phyloP scores from a whole-genome alignment of 37 sponge, comb jelly and placozoan genomes.

The Aphrocallistes beatrix region DNA sequence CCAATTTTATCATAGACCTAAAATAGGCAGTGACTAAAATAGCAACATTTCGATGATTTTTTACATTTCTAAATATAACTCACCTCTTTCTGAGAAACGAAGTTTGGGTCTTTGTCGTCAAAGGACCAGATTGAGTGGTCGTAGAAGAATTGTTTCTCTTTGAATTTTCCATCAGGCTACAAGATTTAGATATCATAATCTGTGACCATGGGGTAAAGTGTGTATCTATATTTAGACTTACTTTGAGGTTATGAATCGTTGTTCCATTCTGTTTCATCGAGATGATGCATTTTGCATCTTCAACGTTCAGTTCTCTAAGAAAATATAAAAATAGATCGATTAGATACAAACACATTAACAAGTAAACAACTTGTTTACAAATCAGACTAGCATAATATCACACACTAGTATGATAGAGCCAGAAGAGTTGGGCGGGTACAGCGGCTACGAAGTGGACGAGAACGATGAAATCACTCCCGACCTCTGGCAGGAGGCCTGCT shows the following conservation, averaged over 20 bases:
- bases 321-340: too few species aligned
- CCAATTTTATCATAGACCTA: conserved; percentile 66
- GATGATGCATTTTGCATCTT: not conserved
- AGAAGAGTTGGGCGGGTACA: conserved; percentile 6
- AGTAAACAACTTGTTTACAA: too few species aligned
- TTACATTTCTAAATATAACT: not conserved
- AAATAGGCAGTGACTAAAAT: not conserved
- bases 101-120: conserved; percentile 23
- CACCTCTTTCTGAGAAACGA: conserved; percentile 44
- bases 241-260: not conserved
- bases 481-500: conserved; percentile 99
- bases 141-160: conserved; percentile 53
- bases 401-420: conserved; percentile 12
- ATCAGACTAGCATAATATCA: too few species aligned
- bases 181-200: not conserved
- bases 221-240: not conserved
- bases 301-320: conserved; percentile 3
- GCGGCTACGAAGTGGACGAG: conserved; percentile 58
- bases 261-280: conserved; percentile 3
- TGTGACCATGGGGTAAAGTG: not conserved
- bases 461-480: conserved; percentile 88
- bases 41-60: not conserved
- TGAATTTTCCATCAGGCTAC: not conserved
- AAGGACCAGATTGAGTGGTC: conserved; percentile 84
- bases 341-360: too few species aligned